These are phyloP conservation scores for Standfussiana lucernea DNA, from an alignment of 2,888 invertebrate species.

Conservation along the genomic window DNA sequence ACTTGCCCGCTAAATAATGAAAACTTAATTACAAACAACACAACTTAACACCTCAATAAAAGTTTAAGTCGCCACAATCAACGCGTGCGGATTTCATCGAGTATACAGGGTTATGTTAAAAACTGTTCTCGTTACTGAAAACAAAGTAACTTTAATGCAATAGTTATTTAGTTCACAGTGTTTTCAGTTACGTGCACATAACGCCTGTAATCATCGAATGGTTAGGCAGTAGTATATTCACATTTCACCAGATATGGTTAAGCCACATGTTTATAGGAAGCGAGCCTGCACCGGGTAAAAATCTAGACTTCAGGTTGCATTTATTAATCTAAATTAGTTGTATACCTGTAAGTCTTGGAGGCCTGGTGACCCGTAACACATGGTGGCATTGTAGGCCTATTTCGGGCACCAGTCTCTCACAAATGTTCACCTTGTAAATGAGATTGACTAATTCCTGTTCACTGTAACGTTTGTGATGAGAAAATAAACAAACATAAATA, in stretches of 20 bases:
- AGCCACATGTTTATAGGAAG: neutral
- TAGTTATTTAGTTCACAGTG: neutral
- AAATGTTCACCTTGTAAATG: too few species aligned
- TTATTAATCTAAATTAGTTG: too few species aligned
- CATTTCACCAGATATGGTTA: neutral
- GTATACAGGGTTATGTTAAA: neutral
- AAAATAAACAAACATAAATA: too few species aligned
- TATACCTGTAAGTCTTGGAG: too few species aligned
- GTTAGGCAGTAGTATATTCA: neutral
- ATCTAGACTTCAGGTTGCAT: neutral
- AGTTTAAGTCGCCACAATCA: too few species aligned
- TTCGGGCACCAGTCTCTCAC: too few species aligned
- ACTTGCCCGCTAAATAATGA: neutral
- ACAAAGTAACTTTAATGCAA: neutral
- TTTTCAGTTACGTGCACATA: neutral
- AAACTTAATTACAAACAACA: neutral
- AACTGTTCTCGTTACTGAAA: neutral
- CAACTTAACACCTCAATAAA: neutral
- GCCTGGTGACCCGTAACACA: too few species aligned
- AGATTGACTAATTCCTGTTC: too few species aligned
- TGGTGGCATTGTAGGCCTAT: too few species aligned
- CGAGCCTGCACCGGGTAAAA: neutral
- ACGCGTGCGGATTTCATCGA: too few species aligned
- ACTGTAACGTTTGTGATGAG: too few species aligned
- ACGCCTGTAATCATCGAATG: neutral